Percentiles rank a stretch among this genome's conserved stretches.
phyloP scores from a whole-genome alignment of 2,797 vertebrate species.

The Nothura maculosa region DNA sequence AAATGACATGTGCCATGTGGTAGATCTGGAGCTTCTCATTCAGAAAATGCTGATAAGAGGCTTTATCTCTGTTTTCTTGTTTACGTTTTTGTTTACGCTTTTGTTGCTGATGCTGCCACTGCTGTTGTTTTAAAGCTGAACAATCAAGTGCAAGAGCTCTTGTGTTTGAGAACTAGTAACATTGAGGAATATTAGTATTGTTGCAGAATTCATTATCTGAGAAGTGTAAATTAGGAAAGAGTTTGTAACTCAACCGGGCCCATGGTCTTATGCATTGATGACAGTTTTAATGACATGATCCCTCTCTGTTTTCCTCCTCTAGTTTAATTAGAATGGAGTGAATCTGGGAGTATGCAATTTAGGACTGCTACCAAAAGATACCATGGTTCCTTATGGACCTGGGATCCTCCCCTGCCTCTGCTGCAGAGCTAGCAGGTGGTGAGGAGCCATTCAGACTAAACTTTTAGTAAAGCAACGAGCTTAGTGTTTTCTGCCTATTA shows the following conservation, averaged over 20 bases:
- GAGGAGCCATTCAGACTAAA: not conserved
- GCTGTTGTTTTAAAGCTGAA: not conserved
- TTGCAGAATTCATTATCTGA: not conserved
- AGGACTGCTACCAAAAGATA: not conserved
- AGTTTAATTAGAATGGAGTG: not conserved
- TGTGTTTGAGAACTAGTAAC: not conserved
- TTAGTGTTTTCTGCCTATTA: slow-evolving; percentile 10
- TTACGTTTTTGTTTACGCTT: not conserved
- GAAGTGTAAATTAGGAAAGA: not conserved
- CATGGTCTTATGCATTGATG: not conserved
- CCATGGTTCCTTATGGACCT: not conserved
- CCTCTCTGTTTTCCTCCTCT: not conserved
- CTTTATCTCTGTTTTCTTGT: not conserved
- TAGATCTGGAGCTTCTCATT: not conserved
- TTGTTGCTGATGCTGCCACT: not conserved
- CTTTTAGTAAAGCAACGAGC: not conserved
- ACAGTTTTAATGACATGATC: not conserved
- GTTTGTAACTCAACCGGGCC: not conserved
- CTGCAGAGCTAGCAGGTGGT: not conserved
- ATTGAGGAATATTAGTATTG: not conserved
- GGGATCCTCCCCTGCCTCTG: not conserved
- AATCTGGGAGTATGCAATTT: not conserved
- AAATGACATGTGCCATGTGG: not conserved
- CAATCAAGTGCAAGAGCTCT: not conserved
- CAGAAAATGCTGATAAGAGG: not conserved